These are phyloP conservation scores for Bombus soroeensis DNA, from an alignment of 1,140 invertebrate species.

Conservation along the genomic window DNA sequence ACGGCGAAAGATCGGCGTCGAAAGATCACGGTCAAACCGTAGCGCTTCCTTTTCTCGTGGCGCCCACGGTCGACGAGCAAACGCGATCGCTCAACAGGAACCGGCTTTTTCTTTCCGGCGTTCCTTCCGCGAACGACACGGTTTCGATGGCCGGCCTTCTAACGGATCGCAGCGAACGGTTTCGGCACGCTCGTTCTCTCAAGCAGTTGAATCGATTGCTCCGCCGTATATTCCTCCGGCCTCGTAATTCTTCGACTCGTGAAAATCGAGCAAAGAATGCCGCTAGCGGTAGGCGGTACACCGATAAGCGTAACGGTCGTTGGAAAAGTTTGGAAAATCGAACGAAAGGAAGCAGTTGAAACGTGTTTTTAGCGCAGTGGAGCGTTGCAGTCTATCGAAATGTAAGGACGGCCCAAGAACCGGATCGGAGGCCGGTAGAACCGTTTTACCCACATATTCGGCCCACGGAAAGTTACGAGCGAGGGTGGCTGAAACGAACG, in stretches of 20 bases:
- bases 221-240: background rate
- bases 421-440: conserved; percentile 24
- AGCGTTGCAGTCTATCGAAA: background rate
- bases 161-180: conserved; percentile 29
- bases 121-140: conserved; percentile 26
- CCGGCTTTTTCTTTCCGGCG: conserved; percentile 39
- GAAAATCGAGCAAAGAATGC: background rate
- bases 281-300: background rate
- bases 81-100: conserved; percentile 33
- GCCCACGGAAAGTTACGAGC: background rate
- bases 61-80: background rate
- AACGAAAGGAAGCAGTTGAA: background rate
- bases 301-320: background rate
- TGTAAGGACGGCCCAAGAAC: background rate
- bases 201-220: background rate
- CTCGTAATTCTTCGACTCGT: background rate
- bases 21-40: background rate
- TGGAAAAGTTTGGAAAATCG: background rate
- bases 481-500: background rate
- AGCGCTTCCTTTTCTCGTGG: background rate
- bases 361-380: conserved; percentile 28
- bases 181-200: background rate
- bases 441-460: conserved; percentile 6
- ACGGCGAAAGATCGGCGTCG: background rate
- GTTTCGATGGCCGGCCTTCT: conserved; percentile 27